Conservation (phyloP, 2,888 invertebrate genomes). For the Caenorhabditis imperialis region DNA sequence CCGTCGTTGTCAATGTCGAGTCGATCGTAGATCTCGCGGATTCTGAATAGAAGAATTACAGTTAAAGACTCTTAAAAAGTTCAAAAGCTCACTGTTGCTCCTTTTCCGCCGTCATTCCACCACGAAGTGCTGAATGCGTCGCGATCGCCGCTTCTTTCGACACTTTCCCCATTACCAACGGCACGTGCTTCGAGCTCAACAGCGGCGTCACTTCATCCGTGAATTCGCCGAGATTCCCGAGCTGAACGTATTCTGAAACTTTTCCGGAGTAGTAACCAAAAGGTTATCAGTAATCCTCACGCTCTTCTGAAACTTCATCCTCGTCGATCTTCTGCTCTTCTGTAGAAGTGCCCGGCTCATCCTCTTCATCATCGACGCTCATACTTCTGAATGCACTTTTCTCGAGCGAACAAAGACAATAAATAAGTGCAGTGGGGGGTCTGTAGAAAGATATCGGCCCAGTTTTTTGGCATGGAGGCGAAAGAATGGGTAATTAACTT, state of each 20-base stretch:
- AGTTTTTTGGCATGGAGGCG: background rate
- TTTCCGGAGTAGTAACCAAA: no score
- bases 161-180: conserved; percentile 36
- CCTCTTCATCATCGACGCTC: conserved; percentile 5
- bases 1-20: conserved; percentile 95
- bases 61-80: no score
- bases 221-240: conserved; percentile 27
- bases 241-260: conserved; percentile 41
- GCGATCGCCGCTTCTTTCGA: conserved; percentile 74
- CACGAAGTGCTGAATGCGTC: conserved; percentile 68
- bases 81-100: conserved; percentile 61
- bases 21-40: conserved; percentile 85
- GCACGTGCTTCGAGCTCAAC: conserved; percentile 29
- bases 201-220: conserved; percentile 43
- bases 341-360: conserved; percentile 26
- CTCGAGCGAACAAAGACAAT: no score
- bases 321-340: conserved; percentile 19
- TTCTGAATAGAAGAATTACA: conserved; percentile 36
- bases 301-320: conserved; percentile 8
- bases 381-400: conserved; percentile 3
- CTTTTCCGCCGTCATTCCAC: conserved; percentile 68
- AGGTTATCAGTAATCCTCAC: background rate
- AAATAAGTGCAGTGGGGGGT: background rate
- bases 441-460: conserved; percentile 1
- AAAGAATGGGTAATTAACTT: background rate